Base-by-base conservation (phyloP, 2,113 vertebrate genomes). In the Centropus bengalensis region DNA sequence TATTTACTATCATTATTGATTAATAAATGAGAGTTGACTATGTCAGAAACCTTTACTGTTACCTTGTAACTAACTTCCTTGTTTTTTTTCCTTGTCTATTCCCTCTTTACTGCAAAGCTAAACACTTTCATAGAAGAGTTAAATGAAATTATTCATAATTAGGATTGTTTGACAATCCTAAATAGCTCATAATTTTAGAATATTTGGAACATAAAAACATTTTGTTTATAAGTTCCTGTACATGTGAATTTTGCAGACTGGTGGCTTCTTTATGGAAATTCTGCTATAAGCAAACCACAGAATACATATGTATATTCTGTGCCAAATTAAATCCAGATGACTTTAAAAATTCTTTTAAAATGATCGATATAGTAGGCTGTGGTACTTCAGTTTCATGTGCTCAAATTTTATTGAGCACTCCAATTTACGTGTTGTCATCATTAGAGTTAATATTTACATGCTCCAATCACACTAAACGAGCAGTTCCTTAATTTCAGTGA, bases 391-490 rank as follows among this genome's bases (percentile, higher is more conserved):
- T 73, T 80, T 69, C 81, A 70, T 83, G 52, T 70, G 83, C 88
- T 96, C 90, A 73, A 80, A 92, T 96, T 96, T 96, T 95, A 95
- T 36, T 82, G 94, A 94, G 94, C 80, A 93, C 96, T 97, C 86
- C 92, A 97, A 96, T 96, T 96, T 96, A 93, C 5, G 9, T 97
- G 95, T 97, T 97, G 94, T 90, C 93, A 95, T 93, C 96, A 91
- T 90, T 91, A 84, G 69, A 88, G 94, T 95, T 97, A 97, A 96
- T 97, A 97, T 97, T 97, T 97, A 96, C 95, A 93, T 73, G 92
- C 80, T 97, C 95, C 94, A 97, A 97, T 97, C 96, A 96, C 91
- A 86, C 80, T 95, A 96, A 97, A 96, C 18, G n/a, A 96, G 94
- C 86, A 88, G 77, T 80, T 95, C 93, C 94, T 96, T 96, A 94